Evolutionary conservation across 2,888 invertebrate species (phyloP), one percentile per base, ranked within the genome.

Genomic region (Cheilosia vulpina): DNA sequence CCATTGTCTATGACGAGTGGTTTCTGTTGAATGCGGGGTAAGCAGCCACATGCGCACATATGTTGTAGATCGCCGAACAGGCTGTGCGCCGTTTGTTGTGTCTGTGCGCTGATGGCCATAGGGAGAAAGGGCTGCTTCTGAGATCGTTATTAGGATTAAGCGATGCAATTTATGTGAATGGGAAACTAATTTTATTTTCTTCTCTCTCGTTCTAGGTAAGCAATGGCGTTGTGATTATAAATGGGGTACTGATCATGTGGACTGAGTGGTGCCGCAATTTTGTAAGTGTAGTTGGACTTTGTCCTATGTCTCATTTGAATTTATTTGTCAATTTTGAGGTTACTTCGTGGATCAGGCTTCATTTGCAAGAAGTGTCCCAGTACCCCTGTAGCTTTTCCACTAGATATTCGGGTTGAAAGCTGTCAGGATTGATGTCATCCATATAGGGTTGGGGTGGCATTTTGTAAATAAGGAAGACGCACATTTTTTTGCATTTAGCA

Each of bases 131-230:
- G 80, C 65, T 80, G 31, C 58, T 38, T 63, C 66, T 69, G 83
- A 77, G 66, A 73, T 57, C 55, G 72, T 72, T 57, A 85, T 85
- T 85, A 81, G 81, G 81, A 76, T 81, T 85, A 81, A 85, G 85
- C 72, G 81, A 81, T 69, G 71, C 27, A 63, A 73, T 85, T 85
- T 76, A 81, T 80, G 58, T 71, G 53, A 85, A 80, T 68, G 72
- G 15, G 19, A 50, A 68, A 81, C 55, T 85, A 80, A 85, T 80
- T 38, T 34, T 81, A 43, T 62, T 68, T 43, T 41, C 27, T 55
- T 60, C 38, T 66, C 15, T 78, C 24, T 83, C 57, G 4, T 84
- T 84, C 62, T 85, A 85, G 85, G 85, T 85, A 81, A 85, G 79
- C 69, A 62, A 4, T 19, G 69, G 38, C 38, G 43, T 53, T 62